Evolutionary conservation across 2,113 vertebrate species (phyloP).

Genomic region (Patagioenas fasciata): DNA sequence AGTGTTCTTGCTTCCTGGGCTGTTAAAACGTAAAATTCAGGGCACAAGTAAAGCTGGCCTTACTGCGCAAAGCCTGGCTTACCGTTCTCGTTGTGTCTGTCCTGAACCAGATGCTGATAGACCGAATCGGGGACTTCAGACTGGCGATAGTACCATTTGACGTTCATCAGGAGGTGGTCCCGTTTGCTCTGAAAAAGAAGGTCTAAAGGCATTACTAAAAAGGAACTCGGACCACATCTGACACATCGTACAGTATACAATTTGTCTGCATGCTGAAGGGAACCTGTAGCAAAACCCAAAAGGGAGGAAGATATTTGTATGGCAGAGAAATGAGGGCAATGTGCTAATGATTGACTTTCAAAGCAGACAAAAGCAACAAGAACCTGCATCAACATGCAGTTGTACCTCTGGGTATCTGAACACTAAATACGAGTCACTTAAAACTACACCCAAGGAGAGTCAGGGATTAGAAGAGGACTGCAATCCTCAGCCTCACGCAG

Average conservation of each 20-base stretch:
- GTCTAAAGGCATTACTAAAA: conserved; percentile 61
- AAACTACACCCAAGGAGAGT: neutral
- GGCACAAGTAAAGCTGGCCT: neutral
- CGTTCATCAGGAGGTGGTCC: conserved; percentile 99
- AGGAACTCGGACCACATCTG: neutral
- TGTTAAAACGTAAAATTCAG: neutral
- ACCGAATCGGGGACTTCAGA: conserved; percentile 99
- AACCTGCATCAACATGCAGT: accelerated
- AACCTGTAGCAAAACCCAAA: neutral
- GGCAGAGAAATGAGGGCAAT: neutral
- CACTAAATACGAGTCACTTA: neutral
- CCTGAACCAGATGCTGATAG: conserved; percentile 99
- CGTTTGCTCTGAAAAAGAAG: conserved; percentile 93
- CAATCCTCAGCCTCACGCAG: neutral
- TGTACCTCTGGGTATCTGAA: neutral
- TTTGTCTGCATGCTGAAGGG: neutral
- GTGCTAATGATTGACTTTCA: neutral
- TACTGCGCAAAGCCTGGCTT: conserved; percentile 35
- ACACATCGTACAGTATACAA: neutral
- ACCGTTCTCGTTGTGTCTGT: conserved; percentile 99
- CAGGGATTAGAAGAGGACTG: neutral
- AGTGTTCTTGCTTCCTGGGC: neutral
- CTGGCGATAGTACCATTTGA: conserved; percentile 99
- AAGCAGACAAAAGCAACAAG: neutral
- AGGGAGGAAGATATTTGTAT: neutral